Percentiles rank a stretch among this genome's conserved stretches.
phyloP scores from a whole-genome alignment of 2,888 invertebrate species.

The Lithophane semibrunnea region DNA sequence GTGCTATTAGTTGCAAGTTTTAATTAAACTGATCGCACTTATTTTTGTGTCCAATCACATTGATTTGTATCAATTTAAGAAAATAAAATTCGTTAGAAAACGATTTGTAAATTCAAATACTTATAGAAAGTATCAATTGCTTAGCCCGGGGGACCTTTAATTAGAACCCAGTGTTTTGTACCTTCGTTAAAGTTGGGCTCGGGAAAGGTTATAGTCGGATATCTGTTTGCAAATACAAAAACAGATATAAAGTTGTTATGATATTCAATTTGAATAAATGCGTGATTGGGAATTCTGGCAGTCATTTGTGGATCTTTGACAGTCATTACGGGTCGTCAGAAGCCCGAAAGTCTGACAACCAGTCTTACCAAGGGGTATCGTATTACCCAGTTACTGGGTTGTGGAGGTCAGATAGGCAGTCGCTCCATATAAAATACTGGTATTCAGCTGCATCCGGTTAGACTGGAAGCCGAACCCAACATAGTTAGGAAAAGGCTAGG shows the following conservation, averaged over 20 bases:
- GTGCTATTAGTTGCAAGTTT: slow-evolving; percentile 10
- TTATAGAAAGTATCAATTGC: slow-evolving; percentile 51
- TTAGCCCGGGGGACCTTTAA: slow-evolving; percentile 39
- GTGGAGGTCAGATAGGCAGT: too few species aligned
- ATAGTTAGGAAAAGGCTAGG: too few species aligned
- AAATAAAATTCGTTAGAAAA: slow-evolving; percentile 29
- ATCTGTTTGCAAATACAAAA: slow-evolving; percentile 32
- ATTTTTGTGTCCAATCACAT: slow-evolving; percentile 9
- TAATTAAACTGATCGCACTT: slow-evolving; percentile 14
- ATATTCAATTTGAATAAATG: slow-evolving; percentile 11
- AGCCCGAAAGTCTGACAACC: too few species aligned
- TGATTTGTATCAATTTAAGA: background rate
- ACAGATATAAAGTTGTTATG: slow-evolving; percentile 19
- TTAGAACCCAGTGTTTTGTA: slow-evolving; percentile 42
- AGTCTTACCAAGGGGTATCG: too few species aligned
- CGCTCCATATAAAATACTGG: too few species aligned
- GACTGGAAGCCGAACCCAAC: too few species aligned
- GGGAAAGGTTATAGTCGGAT: slow-evolving; percentile 20
- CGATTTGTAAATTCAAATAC: slow-evolving; percentile 33
- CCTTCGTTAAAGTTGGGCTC: slow-evolving; percentile 46
- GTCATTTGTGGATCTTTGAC: too few species aligned
- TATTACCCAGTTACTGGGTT: too few species aligned
- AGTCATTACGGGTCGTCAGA: too few species aligned
- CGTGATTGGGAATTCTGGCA: background rate
- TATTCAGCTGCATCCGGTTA: too few species aligned